Conservation (phyloP, 1,140 invertebrate species). For the Zaprionus lachaisei region DNA sequence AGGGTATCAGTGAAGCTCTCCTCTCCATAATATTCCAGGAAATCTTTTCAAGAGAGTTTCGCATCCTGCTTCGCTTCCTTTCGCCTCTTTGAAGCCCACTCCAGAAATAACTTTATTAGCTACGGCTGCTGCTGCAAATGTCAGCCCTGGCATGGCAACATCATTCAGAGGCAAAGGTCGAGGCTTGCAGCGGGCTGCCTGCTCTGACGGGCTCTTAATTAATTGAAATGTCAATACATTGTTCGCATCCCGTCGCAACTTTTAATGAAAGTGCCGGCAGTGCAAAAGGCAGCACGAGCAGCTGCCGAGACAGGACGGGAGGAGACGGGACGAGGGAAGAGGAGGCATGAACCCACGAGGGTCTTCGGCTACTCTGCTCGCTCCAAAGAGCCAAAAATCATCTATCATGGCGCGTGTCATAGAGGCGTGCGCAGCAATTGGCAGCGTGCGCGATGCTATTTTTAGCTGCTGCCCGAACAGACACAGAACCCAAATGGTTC, state of each 20-base stretch:
- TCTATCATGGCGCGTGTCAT: slow-evolving; percentile 58
- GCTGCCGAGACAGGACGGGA: not conserved
- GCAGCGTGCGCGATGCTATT: slow-evolving; percentile 48
- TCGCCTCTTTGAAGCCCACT: not conserved
- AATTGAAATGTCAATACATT: slow-evolving; percentile 83
- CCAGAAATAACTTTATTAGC: slow-evolving; percentile 6
- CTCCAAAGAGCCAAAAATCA: slow-evolving; percentile 50
- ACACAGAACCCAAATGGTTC: slow-evolving; percentile 33
- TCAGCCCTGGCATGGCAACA: slow-evolving; percentile 30
- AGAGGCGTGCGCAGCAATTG: slow-evolving; percentile 8
- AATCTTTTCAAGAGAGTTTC: not conserved
- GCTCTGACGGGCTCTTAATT: slow-evolving; percentile 52
- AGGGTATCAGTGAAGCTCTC: not conserved
- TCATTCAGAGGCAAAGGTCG: slow-evolving; percentile 61
- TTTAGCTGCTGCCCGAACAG: slow-evolving; percentile 38
- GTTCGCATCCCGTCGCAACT: slow-evolving; percentile 59
- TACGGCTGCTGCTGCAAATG: slow-evolving; percentile 18
- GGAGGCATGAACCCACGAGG: not conserved
- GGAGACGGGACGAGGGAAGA: not conserved
- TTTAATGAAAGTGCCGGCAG: slow-evolving; percentile 61
- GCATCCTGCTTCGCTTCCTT: not conserved
- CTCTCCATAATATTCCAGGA: not conserved
- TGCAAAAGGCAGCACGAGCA: slow-evolving; percentile 1
- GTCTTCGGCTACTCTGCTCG: not conserved
- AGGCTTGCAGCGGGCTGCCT: slow-evolving; percentile 35